Percentiles rank a stretch among this genome's conserved stretches.
phyloP scores from a whole-genome alignment of 2,888 invertebrate genomes.

The Cryptocephalus primarius region DNA sequence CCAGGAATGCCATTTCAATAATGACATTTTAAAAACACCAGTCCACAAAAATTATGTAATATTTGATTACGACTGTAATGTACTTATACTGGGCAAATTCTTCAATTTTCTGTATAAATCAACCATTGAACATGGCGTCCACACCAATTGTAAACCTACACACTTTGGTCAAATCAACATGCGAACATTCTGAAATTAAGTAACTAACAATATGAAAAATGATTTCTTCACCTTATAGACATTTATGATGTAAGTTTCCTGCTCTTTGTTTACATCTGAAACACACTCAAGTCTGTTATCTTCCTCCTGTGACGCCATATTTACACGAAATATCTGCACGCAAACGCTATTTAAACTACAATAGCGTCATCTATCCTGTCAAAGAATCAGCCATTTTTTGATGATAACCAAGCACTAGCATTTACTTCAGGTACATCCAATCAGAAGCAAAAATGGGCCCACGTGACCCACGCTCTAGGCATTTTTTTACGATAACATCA shows the following conservation, averaged over 20 bases:
- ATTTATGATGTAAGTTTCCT: conserved; percentile 32
- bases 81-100: conserved; percentile 15
- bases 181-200: conserved; percentile 32
- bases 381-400: too few relatives aligned
- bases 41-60: conserved; percentile 23
- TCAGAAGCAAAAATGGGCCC: too few relatives aligned
- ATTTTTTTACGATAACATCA: too few relatives aligned
- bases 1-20: conserved; percentile 19
- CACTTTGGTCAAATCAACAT: conserved; percentile 32
- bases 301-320: conserved; percentile 36
- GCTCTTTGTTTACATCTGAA: conserved; percentile 31
- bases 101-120: conserved; percentile 27
- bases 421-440: too few relatives aligned
- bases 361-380: too few relatives aligned
- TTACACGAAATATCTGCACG: conserved; percentile 30
- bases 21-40: conserved; percentile 23
- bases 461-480: too few relatives aligned
- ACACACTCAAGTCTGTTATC: conserved; percentile 34
- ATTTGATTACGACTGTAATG: conserved; percentile 5
- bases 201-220: conserved; percentile 31
- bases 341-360: conserved; percentile 14
- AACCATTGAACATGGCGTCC: conserved; percentile 35
- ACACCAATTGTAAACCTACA: conserved; percentile 33
- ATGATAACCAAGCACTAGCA: too few relatives aligned
- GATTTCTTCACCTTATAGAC: conserved; percentile 36